Percentiles rank a stretch among this genome's conserved stretches.
phyloP scores from a whole-genome alignment of 2,113 vertebrate genomes.

The Ariopsis seemanni region DNA sequence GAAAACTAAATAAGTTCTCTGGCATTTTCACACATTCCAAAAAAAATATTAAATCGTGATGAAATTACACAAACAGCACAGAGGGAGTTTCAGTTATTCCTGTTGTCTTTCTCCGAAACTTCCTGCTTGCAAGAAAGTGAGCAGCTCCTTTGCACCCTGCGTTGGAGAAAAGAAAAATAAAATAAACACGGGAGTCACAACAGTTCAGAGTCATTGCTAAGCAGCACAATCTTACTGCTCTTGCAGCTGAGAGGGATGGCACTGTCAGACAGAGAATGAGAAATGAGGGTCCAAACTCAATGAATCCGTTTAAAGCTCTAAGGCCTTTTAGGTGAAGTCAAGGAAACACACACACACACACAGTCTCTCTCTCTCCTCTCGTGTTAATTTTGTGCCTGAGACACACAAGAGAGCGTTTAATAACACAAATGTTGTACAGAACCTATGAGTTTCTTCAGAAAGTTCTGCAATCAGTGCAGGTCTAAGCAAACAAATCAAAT shows the following conservation, averaged over 20 bases:
- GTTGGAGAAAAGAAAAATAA: background rate
- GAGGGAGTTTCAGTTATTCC: background rate
- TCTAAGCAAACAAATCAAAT: background rate
- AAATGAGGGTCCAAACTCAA: background rate
- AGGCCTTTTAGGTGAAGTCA: constrained; percentile 6
- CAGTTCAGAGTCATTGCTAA: background rate
- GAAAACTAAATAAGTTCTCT: background rate
- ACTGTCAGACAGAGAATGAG: constrained; percentile 17
- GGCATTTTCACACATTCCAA: background rate
- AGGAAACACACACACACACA: constrained; percentile 19
- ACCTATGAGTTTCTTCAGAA: background rate
- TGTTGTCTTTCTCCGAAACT: background rate
- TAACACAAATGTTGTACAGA: background rate
- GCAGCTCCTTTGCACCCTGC: background rate
- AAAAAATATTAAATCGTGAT: background rate
- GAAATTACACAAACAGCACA: constrained; percentile 17
- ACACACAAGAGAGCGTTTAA: background rate
- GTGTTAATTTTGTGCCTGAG: too few species aligned
- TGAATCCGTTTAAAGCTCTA: background rate
- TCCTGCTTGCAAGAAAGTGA: constrained; percentile 15
- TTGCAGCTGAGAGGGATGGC: constrained; percentile 13
- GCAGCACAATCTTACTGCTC: background rate
- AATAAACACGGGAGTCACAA: constrained; percentile 20
- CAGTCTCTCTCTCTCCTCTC: background rate
- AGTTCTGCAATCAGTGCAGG: background rate